These are phyloP conservation scores for Alfaro cultratus DNA, from an alignment of 2,797 vertebrate genomes.

Conservation along the genomic window DNA sequence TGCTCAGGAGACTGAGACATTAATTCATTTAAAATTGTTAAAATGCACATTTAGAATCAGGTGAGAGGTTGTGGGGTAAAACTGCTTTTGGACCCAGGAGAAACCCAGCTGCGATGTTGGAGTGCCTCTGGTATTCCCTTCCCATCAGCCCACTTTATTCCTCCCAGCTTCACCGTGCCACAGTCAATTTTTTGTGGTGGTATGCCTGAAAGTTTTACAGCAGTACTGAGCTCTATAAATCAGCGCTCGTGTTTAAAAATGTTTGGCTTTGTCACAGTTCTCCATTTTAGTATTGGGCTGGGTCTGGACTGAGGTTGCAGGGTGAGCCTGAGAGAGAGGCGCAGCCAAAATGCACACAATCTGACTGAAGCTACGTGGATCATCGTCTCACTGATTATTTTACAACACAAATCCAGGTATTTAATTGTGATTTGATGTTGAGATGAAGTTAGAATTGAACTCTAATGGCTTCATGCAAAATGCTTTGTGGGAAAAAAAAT, in stretches of 20 bases:
- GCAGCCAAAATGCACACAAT: slow-evolving; percentile 32
- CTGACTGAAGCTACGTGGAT: slow-evolving; percentile 17
- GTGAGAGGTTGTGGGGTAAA: slow-evolving; percentile 49
- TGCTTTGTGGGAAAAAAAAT: not conserved
- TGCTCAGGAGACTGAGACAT: slow-evolving; percentile 55
- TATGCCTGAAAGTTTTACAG: slow-evolving; percentile 69
- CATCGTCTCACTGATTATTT: slow-evolving; percentile 1
- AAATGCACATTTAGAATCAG: slow-evolving; percentile 67
- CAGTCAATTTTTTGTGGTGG: slow-evolving; percentile 53
- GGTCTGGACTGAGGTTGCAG: slow-evolving; percentile 54
- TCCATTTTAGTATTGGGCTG: slow-evolving; percentile 70
- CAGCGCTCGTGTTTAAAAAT: slow-evolving; percentile 68
- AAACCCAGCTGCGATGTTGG: slow-evolving; percentile 48
- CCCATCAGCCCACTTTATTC: slow-evolving; percentile 46
- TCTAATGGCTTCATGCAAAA: not conserved
- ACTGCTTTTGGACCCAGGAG: slow-evolving; percentile 52
- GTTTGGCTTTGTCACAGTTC: slow-evolving; percentile 78
- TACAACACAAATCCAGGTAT: not conserved
- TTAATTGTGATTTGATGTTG: not conserved
- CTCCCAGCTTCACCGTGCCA: slow-evolving; percentile 34
- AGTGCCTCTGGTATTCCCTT: slow-evolving; percentile 51
- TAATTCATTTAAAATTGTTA: slow-evolving; percentile 60
- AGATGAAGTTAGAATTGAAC: not conserved
- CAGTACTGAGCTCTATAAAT: slow-evolving; percentile 73
- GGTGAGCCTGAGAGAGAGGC: slow-evolving; percentile 58